Base-by-base conservation (phyloP, 2,888 invertebrate species). In the Volucella bombylans region DNA sequence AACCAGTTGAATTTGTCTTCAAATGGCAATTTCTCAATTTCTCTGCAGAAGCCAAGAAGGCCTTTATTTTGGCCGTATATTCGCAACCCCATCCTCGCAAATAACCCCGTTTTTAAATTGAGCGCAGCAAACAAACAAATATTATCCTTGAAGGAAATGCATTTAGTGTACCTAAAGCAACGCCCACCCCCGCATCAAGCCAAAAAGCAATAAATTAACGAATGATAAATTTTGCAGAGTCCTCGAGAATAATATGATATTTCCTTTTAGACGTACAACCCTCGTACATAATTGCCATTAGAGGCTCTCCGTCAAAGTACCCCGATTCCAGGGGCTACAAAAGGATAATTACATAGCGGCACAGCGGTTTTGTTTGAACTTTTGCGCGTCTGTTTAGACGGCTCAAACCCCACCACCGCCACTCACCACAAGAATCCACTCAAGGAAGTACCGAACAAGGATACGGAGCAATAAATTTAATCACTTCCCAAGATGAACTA, bases 381-480 rank as follows among this genome's bases (percentile, higher is more conserved):
- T 74, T 61, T 69, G 67, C 52, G 54, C 68, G 71, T 65, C 64
- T 71, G 57, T 65, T 78, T 71, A 78, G 49, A 50, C 68, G 62
- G 57, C 39, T 31, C 31, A 31, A 43, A 6, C 59, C 9, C 23
- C 1, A 45, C 45, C 59, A 52, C 23, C 1, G 38, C 45, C 59
- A 52, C 47, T 4, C 55, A 39, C 31, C 12, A 49, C 10, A 39
- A 52, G n/a, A 14, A 3, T 2, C 31, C 15, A 23, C n/a, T 43
- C 14, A 43, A 23, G 0, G n/a, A 15, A 23, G 23, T 18, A 18
- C 45, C 43, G 55, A 81, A 62, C 72, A 82, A 78, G 64, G 69
- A 79, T 23, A 31, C 64, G 74, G 49, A 69, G 76, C 80, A 80
- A 85, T 76, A 85, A 85, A 85, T 85, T 74, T 85, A 85, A 85